Conservation (phyloP, 2,797 vertebrate genomes). For the Gymnocypris eckloni region DNA sequence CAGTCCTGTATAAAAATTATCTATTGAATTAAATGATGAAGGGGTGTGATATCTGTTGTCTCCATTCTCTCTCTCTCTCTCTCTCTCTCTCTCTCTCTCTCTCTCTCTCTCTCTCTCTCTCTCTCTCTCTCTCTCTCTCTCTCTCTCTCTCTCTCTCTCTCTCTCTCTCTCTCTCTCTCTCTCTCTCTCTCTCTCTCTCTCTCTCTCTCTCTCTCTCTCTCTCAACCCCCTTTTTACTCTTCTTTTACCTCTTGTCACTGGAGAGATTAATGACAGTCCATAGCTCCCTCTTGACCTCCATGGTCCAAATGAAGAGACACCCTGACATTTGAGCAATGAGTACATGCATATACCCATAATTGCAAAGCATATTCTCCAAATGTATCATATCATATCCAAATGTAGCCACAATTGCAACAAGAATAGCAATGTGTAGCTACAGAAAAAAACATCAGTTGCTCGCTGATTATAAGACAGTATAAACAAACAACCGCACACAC, state of each 20-base stretch:
- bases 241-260: slow-evolving; percentile 72
- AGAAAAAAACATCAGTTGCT: neutral
- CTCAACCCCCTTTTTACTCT: slow-evolving; percentile 60
- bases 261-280: slow-evolving; percentile 83
- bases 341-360: slow-evolving; percentile 21
- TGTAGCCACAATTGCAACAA: neutral
- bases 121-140: slow-evolving; percentile 40
- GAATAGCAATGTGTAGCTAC: neutral
- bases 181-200: slow-evolving; percentile 32
- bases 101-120: slow-evolving; percentile 32
- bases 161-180: slow-evolving; percentile 32
- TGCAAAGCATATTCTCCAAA: no score
- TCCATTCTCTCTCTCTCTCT: no score
- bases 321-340: slow-evolving; percentile 65
- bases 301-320: slow-evolving; percentile 71
- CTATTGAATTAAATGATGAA: slow-evolving; percentile 47
- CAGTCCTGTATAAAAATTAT: slow-evolving; percentile 43
- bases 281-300: slow-evolving; percentile 76
- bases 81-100: slow-evolving; percentile 5
- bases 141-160: slow-evolving; percentile 32
- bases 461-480: neutral
- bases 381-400: neutral
- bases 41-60: slow-evolving; percentile 16
- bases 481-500: neutral
- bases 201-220: slow-evolving; percentile 27